Conservation (phyloP, 1,140 invertebrate species). For the Leptopilina boulardi region DNA sequence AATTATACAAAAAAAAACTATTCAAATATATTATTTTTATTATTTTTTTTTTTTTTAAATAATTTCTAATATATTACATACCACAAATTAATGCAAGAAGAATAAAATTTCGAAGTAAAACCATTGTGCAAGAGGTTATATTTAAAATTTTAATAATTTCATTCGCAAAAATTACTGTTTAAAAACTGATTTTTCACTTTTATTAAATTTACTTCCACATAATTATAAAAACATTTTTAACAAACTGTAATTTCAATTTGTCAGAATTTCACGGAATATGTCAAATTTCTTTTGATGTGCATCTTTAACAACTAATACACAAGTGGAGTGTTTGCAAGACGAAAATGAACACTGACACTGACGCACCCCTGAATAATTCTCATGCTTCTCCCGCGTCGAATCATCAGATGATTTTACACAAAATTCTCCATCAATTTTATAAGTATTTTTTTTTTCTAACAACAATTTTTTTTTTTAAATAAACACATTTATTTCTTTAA, state of each 20-base stretch:
- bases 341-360: neutral
- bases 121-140: constrained; percentile 51
- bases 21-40: constrained; percentile 4
- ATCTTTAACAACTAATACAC: neutral
- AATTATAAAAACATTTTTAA: constrained; percentile 40
- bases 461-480: neutral
- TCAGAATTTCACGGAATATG: constrained; percentile 36
- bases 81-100: constrained; percentile 58
- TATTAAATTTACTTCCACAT: constrained; percentile 47
- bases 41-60: no score
- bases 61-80: constrained; percentile 48
- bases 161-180: neutral
- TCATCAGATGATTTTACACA: neutral
- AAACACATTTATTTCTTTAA: neutral
- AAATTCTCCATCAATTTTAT: neutral
- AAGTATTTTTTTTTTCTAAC: neutral
- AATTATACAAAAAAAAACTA: neutral
- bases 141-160: neutral
- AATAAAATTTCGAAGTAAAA: constrained; percentile 59
- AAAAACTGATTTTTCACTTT: neutral
- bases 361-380: constrained; percentile 8
- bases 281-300: neutral
- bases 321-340: neutral
- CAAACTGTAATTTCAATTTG: constrained; percentile 26
- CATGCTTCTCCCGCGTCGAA: neutral